Base-by-base conservation (phyloP, 2,113 vertebrate species). In the Sclerurus mexicanus region DNA sequence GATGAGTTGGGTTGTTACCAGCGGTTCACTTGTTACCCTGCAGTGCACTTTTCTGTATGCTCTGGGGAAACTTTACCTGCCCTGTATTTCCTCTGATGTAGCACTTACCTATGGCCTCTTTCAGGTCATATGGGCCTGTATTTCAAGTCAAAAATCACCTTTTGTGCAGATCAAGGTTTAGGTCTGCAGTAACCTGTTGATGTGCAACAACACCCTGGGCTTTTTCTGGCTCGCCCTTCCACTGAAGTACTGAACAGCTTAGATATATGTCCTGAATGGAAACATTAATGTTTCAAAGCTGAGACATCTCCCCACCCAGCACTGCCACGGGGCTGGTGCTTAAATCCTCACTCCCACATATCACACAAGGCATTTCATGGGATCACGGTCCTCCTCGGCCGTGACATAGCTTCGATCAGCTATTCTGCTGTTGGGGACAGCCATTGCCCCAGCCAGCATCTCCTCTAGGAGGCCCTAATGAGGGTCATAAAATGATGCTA, bases 21-120 rank as follows among this genome's bases (percentile, higher is more conserved):
- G 14, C 0, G 0, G 49, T 2, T 33, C 40, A 13, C 5, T 7
- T 50, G 25, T 12, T 22, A 49, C 22, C 27, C 20, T 42, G 35
- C 53, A 58, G 22, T 0, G 1, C 44, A 22, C 22, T 66, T 47
- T 64, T 14, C 47, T 1, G 1, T 7, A 12, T 5, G 6, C 9
- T 44, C 35, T 25, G 22, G 40, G 52, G 33, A 75, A 50, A 16
- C 27, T 23, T 71, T 9, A 46, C 49, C 31, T 77, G 49, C 37
- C 30, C 22, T 10, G 0, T 7, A 33, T 52, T 60, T 76, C 30
- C 30, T 42, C 4, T 3, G 24, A n/a, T 17, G 27, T 6, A 80
- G 16, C 31, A 71, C 2, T 2, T 58, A 33, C 21, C 46, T 46
- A 1, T 7, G 21, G 27, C 40, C 24, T 3, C 1, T 11, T 60